Evolutionary conservation across 1,140 invertebrate species (phyloP).

Genomic region (Cydia pomonella): DNA sequence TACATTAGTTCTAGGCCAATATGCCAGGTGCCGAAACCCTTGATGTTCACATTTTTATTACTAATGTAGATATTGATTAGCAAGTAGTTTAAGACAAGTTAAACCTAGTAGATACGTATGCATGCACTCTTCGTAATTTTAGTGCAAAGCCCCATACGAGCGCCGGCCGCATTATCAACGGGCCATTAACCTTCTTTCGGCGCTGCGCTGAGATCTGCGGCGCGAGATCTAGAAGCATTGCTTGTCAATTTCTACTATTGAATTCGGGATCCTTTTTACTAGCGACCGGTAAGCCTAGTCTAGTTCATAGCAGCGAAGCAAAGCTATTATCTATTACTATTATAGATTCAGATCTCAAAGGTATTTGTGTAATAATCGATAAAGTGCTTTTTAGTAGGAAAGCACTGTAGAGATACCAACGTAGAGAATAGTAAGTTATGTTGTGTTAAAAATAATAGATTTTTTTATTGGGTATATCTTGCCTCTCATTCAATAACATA

Average conservation of each 20-base stretch:
- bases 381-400: no score
- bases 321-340: not conserved
- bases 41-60: no score
- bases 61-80: not conserved
- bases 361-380: no score
- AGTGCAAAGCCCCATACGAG: not conserved
- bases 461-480: no score
- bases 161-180: not conserved
- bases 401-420: no score
- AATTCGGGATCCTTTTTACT: not conserved
- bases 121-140: not conserved
- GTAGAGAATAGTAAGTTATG: no score
- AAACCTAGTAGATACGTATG: not conserved
- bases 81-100: not conserved
- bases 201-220: not conserved
- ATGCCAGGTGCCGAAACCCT: no score
- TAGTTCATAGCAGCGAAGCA: not conserved
- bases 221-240: not conserved
- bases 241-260: not conserved
- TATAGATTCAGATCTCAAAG: not conserved
- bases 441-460: no score
- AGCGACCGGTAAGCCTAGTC: not conserved
- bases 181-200: constrained; percentile 7
- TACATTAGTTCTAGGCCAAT: no score
- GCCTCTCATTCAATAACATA: no score